phyloP scores from a whole-genome alignment of 2,113 vertebrate genomes.

The Melanocharis versteri region DNA sequence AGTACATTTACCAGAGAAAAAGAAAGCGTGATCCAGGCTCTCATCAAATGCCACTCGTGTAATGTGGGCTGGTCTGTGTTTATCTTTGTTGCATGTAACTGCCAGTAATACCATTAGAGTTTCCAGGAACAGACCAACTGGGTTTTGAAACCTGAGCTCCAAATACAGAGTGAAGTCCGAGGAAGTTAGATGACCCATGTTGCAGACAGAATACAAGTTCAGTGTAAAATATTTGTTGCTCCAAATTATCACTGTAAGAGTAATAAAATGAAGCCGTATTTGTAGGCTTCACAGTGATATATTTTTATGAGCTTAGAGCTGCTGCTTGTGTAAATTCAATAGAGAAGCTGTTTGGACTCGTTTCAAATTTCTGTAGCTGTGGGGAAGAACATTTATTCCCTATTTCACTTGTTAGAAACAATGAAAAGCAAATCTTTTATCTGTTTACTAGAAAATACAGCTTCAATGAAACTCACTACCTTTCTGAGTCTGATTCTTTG shows the following conservation, averaged over 20 bases:
- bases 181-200: constrained; percentile 21
- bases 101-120: background rate
- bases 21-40: background rate
- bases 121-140: background rate
- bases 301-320: constrained; percentile 58
- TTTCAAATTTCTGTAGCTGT: constrained; percentile 57
- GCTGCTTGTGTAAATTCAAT: constrained; percentile 56
- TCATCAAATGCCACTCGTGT: background rate
- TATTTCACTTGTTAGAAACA: constrained; percentile 50
- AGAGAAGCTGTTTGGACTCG: constrained; percentile 56
- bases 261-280: constrained; percentile 56
- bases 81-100: background rate
- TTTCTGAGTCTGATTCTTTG: background rate
- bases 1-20: background rate
- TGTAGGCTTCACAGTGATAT: constrained; percentile 53
- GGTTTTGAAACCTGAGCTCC: background rate
- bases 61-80: background rate
- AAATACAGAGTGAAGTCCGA: background rate
- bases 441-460: constrained; percentile 41
- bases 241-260: constrained; percentile 25
- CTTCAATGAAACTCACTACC: constrained; percentile 25
- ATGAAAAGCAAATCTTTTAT: constrained; percentile 55
- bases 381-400: constrained; percentile 47
- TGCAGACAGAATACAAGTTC: background rate
- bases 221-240: constrained; percentile 44